Evolutionary conservation across 1,140 invertebrate genomes (phyloP).

Genomic region (Lordiphosa stackelbergi): DNA sequence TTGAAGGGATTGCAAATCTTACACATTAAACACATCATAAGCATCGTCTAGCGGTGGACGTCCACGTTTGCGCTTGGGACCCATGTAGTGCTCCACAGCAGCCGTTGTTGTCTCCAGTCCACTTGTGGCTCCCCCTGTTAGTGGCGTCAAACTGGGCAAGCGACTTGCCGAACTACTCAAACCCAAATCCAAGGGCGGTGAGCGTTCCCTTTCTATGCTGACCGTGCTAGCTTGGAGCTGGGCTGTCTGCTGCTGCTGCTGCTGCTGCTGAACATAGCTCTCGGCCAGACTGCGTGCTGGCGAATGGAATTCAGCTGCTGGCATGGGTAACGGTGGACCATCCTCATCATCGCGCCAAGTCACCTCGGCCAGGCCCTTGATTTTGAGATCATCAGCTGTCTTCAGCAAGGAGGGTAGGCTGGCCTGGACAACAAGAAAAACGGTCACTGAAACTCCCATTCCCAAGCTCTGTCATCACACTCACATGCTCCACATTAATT

Average conservation of each 20-base stretch:
- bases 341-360: conserved; percentile 83
- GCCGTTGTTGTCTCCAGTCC: conserved; percentile 27
- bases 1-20: conserved; percentile 8
- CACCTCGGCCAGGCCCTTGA: conserved; percentile 93
- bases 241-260: conserved; percentile 8
- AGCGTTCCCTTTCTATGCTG: conserved; percentile 32
- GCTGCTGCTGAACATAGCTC: conserved; percentile 34
- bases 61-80: conserved; percentile 79
- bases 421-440: conserved; percentile 79
- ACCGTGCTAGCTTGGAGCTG: conserved; percentile 1
- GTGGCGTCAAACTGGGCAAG: conserved; percentile 48
- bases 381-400: conserved; percentile 93
- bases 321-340: conserved; percentile 72
- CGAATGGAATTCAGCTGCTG: conserved; percentile 72
- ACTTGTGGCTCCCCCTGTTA: conserved; percentile 6
- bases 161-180: conserved; percentile 40
- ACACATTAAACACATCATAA: conserved; percentile 76
- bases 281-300: conserved; percentile 53
- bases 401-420: conserved; percentile 90
- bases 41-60: conserved; percentile 82
- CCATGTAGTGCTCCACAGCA: conserved; percentile 53
- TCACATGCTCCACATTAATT: conserved; percentile 90
- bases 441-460: conserved; percentile 7
- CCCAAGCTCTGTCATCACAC: conserved; percentile 77
- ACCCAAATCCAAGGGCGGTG: conserved; percentile 16